Conservation (phyloP, 1,140 invertebrate genomes). For the Drosophila sp. region DNA sequence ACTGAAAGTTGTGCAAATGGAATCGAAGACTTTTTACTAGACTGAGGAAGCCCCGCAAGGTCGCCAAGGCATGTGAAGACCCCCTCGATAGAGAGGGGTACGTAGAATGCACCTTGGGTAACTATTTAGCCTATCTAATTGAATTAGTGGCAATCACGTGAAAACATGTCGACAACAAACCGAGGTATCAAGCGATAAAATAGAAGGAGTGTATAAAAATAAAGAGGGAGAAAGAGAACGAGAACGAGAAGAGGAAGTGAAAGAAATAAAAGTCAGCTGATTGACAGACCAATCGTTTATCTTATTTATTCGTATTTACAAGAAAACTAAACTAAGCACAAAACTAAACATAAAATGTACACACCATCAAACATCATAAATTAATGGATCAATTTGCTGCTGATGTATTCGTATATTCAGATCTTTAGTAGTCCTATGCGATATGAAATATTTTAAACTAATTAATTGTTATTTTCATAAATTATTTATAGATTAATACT, state of each 20-base stretch:
- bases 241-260: not conserved
- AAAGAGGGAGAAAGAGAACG: constrained; percentile 9
- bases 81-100: constrained; percentile 7
- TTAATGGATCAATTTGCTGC: constrained; percentile 1
- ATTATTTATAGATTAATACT: constrained; percentile 62
- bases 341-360: constrained; percentile 31
- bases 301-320: constrained; percentile 80
- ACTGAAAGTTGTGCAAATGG: constrained; percentile 74
- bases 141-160: constrained; percentile 74
- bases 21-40: constrained; percentile 60
- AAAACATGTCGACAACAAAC: constrained; percentile 22
- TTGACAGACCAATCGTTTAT: constrained; percentile 74
- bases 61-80: constrained; percentile 20
- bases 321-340: constrained; percentile 33
- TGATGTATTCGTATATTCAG: constrained; percentile 19
- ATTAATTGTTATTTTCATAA: constrained; percentile 24
- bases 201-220: not conserved
- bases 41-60: constrained; percentile 66
- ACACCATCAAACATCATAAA: constrained; percentile 33
- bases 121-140: constrained; percentile 71
- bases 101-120: constrained; percentile 57
- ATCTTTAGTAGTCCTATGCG: constrained; percentile 26
- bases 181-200: not conserved
- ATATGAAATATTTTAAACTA: constrained; percentile 41
- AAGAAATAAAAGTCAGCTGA: constrained; percentile 75